Conservation (phyloP, 2,797 vertebrate genomes). For the Phyllotis vaccarum region DNA sequence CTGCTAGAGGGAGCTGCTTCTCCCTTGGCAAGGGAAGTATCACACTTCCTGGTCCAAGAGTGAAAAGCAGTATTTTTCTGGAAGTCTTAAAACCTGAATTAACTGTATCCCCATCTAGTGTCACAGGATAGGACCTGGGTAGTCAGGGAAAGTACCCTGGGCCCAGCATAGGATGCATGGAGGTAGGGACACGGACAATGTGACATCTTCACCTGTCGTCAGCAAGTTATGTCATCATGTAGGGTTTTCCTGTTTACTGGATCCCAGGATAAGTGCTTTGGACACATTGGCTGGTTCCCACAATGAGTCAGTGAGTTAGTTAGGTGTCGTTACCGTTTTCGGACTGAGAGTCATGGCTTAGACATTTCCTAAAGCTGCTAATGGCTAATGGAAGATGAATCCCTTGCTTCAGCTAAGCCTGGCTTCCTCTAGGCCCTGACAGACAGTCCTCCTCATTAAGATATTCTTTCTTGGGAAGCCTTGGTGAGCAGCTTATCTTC, state of each 20-base stretch:
- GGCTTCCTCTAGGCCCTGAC: background rate
- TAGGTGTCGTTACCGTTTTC: background rate
- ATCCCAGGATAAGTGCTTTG: background rate
- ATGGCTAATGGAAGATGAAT: background rate
- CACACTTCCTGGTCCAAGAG: background rate
- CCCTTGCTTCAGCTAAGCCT: background rate
- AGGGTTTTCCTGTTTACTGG: conserved; percentile 8
- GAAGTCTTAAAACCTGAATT: background rate
- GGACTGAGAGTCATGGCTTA: background rate
- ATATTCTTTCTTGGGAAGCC: background rate
- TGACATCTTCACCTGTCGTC: background rate
- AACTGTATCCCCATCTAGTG: background rate
- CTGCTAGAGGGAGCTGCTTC: conserved; percentile 28
- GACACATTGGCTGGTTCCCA: background rate
- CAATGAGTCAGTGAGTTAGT: background rate
- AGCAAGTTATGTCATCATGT: background rate
- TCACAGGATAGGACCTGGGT: background rate
- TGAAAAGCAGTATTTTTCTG: background rate
- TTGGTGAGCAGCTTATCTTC: background rate
- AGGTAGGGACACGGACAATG: too few relatives aligned
- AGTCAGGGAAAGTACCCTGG: background rate
- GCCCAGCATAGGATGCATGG: background rate
- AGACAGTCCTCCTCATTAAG: background rate
- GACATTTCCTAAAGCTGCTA: background rate
- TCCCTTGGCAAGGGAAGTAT: background rate